A percentile compares a stretch with the other conserved stretches of the same genome.
phyloP scores from a whole-genome alignment of 2,113 vertebrate genomes.

The Actinemys pallida region DNA sequence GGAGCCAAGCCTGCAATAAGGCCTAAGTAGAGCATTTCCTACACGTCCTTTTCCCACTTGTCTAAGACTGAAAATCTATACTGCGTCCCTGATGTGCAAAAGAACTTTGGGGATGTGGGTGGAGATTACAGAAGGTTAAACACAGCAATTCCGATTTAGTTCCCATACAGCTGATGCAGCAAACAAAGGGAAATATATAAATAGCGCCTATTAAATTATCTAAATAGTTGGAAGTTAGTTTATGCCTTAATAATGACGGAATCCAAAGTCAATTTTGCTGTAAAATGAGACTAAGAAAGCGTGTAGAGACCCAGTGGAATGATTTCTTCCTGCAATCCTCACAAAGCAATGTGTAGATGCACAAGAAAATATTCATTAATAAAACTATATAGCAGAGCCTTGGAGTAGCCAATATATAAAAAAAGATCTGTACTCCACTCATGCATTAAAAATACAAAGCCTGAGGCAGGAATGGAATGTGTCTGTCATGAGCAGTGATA shows the following conservation, averaged over 20 bases:
- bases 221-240: neutral
- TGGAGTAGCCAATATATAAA: neutral
- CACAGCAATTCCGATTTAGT: neutral
- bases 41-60: too few species aligned
- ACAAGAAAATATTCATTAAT: neutral
- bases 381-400: neutral
- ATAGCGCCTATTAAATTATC: neutral
- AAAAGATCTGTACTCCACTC: neutral
- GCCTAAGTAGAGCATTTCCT: too few species aligned
- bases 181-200: neutral
- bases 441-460: neutral
- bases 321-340: too few species aligned
- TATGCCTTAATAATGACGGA: neutral
- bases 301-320: too few species aligned
- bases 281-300: too few species aligned
- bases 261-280: neutral
- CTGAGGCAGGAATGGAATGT: neutral
- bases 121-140: neutral
- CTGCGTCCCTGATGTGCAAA: neutral
- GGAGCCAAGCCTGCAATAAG: too few species aligned
- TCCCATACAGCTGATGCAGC: neutral
- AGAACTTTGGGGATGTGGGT: neutral
- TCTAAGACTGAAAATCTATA: neutral
- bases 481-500: neutral
- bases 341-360: too few species aligned